Percentiles rank a stretch among this genome's conserved stretches.
Conservation (phyloP, 30 jellyfish, hydroid and myxozoan genomes). For the Cassiopea xamachana region DNA sequence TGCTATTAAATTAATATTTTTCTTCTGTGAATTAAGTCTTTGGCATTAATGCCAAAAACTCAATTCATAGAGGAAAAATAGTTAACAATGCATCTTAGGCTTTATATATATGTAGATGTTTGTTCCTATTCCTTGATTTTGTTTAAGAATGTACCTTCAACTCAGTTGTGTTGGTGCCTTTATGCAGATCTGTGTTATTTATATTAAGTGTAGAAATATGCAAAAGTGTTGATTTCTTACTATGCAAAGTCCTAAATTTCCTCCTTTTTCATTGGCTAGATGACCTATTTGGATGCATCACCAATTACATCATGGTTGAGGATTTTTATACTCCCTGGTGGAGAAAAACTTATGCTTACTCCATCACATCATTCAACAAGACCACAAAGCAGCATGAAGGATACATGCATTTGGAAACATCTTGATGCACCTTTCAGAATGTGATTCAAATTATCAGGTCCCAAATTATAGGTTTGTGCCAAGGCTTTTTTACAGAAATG, state of each 20-base stretch:
- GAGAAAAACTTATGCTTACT: constrained; percentile 38
- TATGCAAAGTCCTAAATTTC: no score
- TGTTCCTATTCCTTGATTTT: no score
- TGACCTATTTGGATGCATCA: background rate
- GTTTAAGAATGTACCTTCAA: no score
- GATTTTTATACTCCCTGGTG: constrained; percentile 63
- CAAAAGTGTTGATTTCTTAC: no score
- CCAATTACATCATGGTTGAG: constrained; percentile 50
- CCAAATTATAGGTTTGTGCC: constrained; percentile 56
- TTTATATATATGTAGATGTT: no score
- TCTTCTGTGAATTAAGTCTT: no score
- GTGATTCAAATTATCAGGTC: constrained; percentile 18
- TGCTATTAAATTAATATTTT: background rate
- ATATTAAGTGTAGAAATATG: no score
- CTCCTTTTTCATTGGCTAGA: background rate
- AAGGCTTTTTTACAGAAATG: background rate
- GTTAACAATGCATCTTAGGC: no score
- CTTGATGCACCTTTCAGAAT: constrained; percentile 50
- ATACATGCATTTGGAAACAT: constrained; percentile 59
- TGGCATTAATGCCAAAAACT: no score
- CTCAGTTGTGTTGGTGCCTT: no score
- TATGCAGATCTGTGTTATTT: no score
- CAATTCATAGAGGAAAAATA: no score
- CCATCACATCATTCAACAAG: constrained; percentile 31
- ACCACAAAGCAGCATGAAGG: constrained; percentile 8